Percentiles rank a stretch among this genome's conserved stretches.
Conservation (phyloP, 2,797 vertebrate genomes). For the Falco columbarius region DNA sequence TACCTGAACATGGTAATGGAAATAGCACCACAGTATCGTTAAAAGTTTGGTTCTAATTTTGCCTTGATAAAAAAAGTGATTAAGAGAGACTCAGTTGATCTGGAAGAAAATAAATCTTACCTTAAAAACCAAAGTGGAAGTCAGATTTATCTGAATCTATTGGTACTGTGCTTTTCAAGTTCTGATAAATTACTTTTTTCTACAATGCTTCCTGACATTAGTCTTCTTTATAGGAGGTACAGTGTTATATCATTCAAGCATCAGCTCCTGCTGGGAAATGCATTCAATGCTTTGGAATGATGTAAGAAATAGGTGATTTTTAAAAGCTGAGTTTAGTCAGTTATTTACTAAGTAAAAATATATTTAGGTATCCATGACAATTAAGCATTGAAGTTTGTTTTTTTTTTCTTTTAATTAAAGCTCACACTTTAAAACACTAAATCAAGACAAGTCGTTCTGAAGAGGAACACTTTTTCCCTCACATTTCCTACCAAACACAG, state of each 20-base stretch:
- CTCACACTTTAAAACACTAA: slow-evolving; percentile 25
- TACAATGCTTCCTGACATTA: slow-evolving; percentile 9
- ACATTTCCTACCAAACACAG: neutral
- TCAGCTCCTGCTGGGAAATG: neutral
- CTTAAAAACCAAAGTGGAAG: neutral
- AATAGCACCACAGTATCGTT: neutral
- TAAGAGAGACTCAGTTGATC: neutral
- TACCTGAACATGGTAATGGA: neutral
- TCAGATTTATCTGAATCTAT: slow-evolving; percentile 1
- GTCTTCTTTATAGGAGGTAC: neutral
- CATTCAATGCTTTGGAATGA: neutral
- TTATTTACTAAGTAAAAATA: slow-evolving; percentile 24
- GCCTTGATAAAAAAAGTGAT: neutral
- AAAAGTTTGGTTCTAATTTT: neutral
- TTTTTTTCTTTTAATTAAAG: slow-evolving; percentile 49
- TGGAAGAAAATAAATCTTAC: neutral
- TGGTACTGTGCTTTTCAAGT: neutral
- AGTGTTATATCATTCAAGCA: slow-evolving; percentile 21
- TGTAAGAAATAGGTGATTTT: neutral
- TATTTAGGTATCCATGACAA: slow-evolving; percentile 39
- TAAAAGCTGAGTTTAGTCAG: neutral
- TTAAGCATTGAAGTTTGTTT: neutral
- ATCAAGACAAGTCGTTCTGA: slow-evolving; percentile 22
- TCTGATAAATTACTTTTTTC: slow-evolving; percentile 16
- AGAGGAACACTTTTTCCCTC: slow-evolving; percentile 26